Base-by-base conservation (phyloP, 2,797 vertebrate genomes). In the Eulemur mongoz region DNA sequence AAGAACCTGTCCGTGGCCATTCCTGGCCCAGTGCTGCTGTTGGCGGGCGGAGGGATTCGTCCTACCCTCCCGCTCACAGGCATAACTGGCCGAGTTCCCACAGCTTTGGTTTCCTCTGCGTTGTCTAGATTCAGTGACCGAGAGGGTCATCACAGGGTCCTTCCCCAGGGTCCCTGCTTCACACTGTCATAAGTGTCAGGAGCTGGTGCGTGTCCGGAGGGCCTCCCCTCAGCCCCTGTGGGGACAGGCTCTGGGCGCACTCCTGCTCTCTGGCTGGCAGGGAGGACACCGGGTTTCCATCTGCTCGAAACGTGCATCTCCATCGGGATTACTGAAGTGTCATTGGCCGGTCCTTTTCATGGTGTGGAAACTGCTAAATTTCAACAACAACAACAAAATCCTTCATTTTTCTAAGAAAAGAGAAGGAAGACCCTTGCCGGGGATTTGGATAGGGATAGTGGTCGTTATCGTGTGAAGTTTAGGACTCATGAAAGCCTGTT, bases 311-410 rank as follows among this genome's bases (percentile, higher is more conserved):
- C 45, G 22, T 5, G 23, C 0, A 4, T 6, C 40, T 25, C 32
- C 2, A 0, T 7, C 0, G 0, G 30, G 70, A 27, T 52, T 54
- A 38, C 40, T 23, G 5, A 14, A 40, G n/a, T 27, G n/a, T 22
- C n/a, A 3, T 7, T 11, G 11, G 38, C 35, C 15, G 13, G 18
- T 12, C 76, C 83, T 54, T 65, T 76, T 79, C 1, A 0, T 23
- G 18, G 15, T 38, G 18, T 65, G n/a, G 73, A 93, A 45, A 32
- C 69, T 2, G 15, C 20, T 8, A 40, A 5, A 23, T 27, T 32
- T 25, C 57, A 52, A 67, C 43, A 72, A 38, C 52, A 20, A 85
- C 57, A 59, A 25, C 23, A 72, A 23, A 54, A 2, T 17, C 45
- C n/a, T 57, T 91, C 30, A 17, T 69, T 85, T 48, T 87, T 67